phyloP scores from a whole-genome alignment of 2,888 invertebrate genomes.

The Caenorhabditis virilis region DNA sequence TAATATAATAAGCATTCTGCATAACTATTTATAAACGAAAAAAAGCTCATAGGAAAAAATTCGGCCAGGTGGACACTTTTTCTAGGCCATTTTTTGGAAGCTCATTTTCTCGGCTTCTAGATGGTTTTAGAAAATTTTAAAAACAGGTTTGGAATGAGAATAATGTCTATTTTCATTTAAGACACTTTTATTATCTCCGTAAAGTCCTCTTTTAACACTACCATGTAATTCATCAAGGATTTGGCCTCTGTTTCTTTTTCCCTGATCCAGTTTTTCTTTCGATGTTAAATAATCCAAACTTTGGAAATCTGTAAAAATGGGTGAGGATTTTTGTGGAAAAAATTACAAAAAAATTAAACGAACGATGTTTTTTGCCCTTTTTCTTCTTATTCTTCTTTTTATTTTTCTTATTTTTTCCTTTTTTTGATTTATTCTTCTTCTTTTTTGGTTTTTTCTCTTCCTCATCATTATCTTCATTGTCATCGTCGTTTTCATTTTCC shows the following conservation, averaged over 20 bases:
- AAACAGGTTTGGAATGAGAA: no score
- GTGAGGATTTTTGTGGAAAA: not conserved
- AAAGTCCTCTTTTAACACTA: not conserved
- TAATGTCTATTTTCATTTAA: no score
- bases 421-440: slow-evolving; percentile 20
- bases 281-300: slow-evolving; percentile 22
- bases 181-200: no score
- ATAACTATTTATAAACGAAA: no score
- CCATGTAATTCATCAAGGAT: slow-evolving; percentile 24
- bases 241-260: slow-evolving; percentile 17
- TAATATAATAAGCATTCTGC: no score
- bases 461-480: not conserved
- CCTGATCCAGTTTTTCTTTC: slow-evolving; percentile 21
- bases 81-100: no score
- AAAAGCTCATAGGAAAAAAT: no score
- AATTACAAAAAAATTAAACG: not conserved
- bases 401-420: slow-evolving; percentile 16
- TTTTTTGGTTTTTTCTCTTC: slow-evolving; percentile 15
- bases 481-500: slow-evolving; percentile 9
- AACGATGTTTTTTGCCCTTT: slow-evolving; percentile 6
- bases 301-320: no score
- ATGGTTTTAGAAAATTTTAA: no score
- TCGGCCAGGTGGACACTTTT: no score
- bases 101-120: no score
- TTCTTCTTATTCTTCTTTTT: slow-evolving; percentile 23